Conservation (phyloP, 1,140 invertebrate species). For the Phymorhynchus buccinoides region DNA sequence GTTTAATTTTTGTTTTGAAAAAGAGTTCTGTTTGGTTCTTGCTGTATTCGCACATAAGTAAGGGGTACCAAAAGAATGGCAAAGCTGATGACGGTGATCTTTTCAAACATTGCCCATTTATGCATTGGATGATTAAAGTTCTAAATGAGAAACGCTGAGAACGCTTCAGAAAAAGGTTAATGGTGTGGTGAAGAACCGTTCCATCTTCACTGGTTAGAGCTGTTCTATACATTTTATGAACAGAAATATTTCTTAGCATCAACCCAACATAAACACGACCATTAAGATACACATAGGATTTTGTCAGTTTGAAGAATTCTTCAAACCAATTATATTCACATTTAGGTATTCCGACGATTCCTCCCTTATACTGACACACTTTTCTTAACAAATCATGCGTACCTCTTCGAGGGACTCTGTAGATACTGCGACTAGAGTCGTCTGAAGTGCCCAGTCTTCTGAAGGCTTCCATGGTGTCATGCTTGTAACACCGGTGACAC, state of each 20-base stretch:
- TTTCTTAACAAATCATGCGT: too few relatives aligned
- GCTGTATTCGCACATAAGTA: too few relatives aligned
- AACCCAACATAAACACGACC: background rate
- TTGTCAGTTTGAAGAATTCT: background rate
- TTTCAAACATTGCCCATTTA: too few relatives aligned
- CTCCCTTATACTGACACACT: background rate
- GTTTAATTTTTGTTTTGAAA: too few relatives aligned
- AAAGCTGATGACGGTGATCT: too few relatives aligned
- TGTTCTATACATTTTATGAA: background rate
- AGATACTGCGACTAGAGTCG: too few relatives aligned
- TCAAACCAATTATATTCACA: background rate
- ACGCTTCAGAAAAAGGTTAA: too few relatives aligned
- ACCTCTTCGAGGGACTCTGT: too few relatives aligned
- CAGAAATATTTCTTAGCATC: background rate
- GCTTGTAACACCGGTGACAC: background rate
- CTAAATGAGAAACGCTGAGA: too few relatives aligned
- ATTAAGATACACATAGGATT: background rate
- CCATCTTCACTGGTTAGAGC: background rate
- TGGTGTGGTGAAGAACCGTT: background rate
- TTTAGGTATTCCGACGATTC: background rate
- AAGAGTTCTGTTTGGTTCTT: too few relatives aligned
- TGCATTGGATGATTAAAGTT: background rate
- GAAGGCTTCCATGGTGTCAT: background rate
- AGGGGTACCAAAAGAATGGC: too few relatives aligned
- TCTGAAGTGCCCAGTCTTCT: background rate